Evolutionary conservation across 2,888 invertebrate genomes (phyloP).

Genomic region (Hesperia comma): DNA sequence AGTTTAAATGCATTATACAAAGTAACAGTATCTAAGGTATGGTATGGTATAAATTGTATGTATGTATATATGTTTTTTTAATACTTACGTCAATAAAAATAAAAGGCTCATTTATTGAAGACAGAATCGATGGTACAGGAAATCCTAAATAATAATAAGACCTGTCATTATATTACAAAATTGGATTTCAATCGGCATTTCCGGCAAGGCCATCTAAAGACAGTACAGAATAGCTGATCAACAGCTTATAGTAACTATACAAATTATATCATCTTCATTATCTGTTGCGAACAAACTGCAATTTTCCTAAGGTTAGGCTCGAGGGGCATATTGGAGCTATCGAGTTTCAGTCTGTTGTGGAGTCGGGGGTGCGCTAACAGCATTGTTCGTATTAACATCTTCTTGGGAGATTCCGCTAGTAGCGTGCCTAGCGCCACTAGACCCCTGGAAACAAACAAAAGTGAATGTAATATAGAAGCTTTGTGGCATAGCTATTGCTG

Average conservation of each 20-base stretch:
- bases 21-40: too few relatives aligned
- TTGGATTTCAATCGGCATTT: neutral
- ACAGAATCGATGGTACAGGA: too few relatives aligned
- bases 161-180: too few relatives aligned
- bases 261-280: slow-evolving; percentile 70
- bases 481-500: too few relatives aligned
- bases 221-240: slow-evolving; percentile 5
- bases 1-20: too few relatives aligned
- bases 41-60: too few relatives aligned
- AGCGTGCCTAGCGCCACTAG: slow-evolving; percentile 92
- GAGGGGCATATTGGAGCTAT: slow-evolving; percentile 54
- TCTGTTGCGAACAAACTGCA: slow-evolving; percentile 70
- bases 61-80: too few relatives aligned
- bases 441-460: slow-evolving; percentile 71
- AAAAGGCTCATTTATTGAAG: too few relatives aligned
- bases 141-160: too few relatives aligned
- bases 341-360: slow-evolving; percentile 69
- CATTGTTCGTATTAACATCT: slow-evolving; percentile 67
- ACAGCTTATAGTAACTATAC: neutral
- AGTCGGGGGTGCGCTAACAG: slow-evolving; percentile 64
- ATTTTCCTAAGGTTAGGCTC: slow-evolving; percentile 68
- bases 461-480: too few relatives aligned
- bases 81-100: too few relatives aligned
- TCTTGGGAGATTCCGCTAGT: slow-evolving; percentile 75
- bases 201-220: neutral